These are phyloP conservation scores for Muscina levida DNA, from an alignment of 2,888 invertebrate genomes.

Conservation along the genomic window DNA sequence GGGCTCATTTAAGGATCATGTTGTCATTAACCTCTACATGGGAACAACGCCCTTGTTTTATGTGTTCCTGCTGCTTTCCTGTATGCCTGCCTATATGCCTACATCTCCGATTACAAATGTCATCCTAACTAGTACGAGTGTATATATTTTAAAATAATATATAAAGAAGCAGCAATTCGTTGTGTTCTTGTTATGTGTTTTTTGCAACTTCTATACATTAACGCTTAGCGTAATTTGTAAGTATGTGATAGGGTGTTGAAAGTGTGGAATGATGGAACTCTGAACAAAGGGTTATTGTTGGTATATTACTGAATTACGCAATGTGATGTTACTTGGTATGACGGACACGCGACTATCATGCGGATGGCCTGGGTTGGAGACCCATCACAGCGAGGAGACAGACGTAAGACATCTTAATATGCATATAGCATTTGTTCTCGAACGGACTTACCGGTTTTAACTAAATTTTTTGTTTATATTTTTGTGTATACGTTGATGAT, in stretches of 20 bases:
- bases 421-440: too few species aligned
- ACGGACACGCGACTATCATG: too few species aligned
- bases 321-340: too few species aligned
- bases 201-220: conserved; percentile 11
- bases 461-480: too few species aligned
- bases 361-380: too few species aligned
- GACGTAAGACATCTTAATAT: too few species aligned
- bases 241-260: background rate
- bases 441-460: too few species aligned
- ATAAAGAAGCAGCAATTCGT: conserved; percentile 3
- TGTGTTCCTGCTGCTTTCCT: background rate
- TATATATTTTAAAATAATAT: conserved; percentile 34
- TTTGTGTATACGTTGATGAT: too few species aligned
- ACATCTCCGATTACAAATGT: conserved; percentile 19
- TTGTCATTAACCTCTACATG: conserved; percentile 62
- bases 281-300: background rate
- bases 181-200: too few species aligned
- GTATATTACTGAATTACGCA: too few species aligned
- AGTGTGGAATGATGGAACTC: background rate
- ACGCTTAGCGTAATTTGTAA: conserved; percentile 61
- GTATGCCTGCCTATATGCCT: background rate
- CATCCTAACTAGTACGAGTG: background rate
- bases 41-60: conserved; percentile 44
- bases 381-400: too few species aligned
- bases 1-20: conserved; percentile 44